Base-by-base conservation (phyloP, 2,797 vertebrate genomes). In the Chiroxiphia lanceolata region DNA sequence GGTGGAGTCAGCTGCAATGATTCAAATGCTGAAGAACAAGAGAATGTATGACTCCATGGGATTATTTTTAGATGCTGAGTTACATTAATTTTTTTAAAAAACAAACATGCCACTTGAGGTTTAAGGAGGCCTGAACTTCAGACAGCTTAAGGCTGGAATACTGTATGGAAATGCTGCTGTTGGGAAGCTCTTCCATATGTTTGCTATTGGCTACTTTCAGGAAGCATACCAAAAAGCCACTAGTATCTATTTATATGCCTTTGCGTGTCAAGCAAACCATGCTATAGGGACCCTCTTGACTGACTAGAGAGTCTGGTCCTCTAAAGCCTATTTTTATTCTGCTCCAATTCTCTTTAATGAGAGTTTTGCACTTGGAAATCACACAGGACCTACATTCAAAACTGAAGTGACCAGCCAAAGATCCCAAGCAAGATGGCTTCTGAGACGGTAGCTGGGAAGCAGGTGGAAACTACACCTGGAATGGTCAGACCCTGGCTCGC, bases 51-150 rank as follows among this genome's bases (percentile, higher is more conserved):
- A 96, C 83, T 94, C 81, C 33, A 63, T 50, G 27, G 17, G 72
- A 76, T 83, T 94, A 90, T 93, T 94, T 95, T 97, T 95, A 95
- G 93, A 67, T 68, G 56, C 34, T 63, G 48, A 87, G 60, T 70
- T 93, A 59, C 48, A 63, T 70, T 89, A 81, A 36, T 89, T 88
- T 82, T 12, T 63, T 42, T 16, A 22, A n/a, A 87, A 93, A 78
- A 82, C 70, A 70, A 94, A 90, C 50, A 89, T 38, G 67, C 45
- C 60, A 57, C 18, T 91, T 69, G 77, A 63, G 51, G 83, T 86
- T 93, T 93, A 90, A 95, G 77, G 67, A 95, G 63, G 72, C 54
- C 67, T 89, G 59, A 69, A 71, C 78, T 87, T 77, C 70, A 84
- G 47, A 42, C 0, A 3, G 40, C 56, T 89, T 53, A 42, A 70